A percentile compares a stretch with the other conserved stretches of the same genome.
phyloP scores from a whole-genome alignment of 2,888 invertebrate genomes.

The Resseliella maxima region DNA sequence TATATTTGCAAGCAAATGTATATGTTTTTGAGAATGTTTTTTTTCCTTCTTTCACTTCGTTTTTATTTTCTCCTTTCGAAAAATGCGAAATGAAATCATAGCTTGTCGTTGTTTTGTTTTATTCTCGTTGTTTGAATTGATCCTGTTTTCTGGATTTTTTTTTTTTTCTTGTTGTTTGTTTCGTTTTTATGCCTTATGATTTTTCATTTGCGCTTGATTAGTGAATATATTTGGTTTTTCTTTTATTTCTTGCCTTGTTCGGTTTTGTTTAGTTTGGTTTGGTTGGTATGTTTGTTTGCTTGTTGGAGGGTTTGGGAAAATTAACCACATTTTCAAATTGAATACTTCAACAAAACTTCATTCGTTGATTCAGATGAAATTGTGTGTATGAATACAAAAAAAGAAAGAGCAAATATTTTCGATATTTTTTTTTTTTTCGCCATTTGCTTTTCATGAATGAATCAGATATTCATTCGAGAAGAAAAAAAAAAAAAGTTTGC shows the following conservation, averaged over 20 bases:
- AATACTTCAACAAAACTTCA: background rate
- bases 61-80: background rate
- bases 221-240: background rate
- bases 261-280: background rate
- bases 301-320: background rate
- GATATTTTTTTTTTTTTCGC: too few species aligned
- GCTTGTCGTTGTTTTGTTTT: background rate
- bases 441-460: background rate
- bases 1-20: background rate
- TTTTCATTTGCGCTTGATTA: constrained; percentile 43
- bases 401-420: background rate
- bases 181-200: constrained; percentile 30
- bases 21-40: background rate
- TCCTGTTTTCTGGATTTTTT: background rate
- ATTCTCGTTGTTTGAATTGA: constrained; percentile 5
- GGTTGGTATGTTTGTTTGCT: background rate
- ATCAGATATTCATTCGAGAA: background rate
- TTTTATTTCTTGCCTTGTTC: background rate
- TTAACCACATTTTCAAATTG: background rate
- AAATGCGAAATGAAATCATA: background rate
- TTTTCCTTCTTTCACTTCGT: background rate
- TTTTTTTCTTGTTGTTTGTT: background rate
- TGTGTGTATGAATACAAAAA: background rate
- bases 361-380: background rate
- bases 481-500: background rate